phyloP scores from a whole-genome alignment of 2,888 invertebrate genomes.

The Tryphoninae sp. region DNA sequence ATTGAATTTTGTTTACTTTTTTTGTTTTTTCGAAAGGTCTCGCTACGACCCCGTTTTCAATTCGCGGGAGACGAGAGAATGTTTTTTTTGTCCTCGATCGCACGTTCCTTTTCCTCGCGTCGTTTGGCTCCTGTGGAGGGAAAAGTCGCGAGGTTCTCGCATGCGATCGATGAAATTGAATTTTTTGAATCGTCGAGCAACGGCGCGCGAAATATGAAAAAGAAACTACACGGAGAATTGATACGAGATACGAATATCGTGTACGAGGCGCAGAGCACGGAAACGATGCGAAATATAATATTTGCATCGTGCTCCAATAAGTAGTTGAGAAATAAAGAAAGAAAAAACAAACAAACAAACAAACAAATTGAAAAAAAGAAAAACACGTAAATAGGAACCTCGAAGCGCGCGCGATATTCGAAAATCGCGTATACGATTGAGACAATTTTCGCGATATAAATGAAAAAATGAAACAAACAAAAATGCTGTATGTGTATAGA shows the following conservation, averaged over 20 bases:
- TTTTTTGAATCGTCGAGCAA: conserved; percentile 6
- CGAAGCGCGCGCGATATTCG: conserved; percentile 31
- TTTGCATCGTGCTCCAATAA: conserved; percentile 55
- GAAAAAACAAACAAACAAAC: not conserved
- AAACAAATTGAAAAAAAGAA: conserved; percentile 30
- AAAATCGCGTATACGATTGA: conserved; percentile 41
- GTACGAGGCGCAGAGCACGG: conserved; percentile 26
- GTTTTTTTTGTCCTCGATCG: conserved; percentile 29
- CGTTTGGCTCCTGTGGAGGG: conserved; percentile 3
- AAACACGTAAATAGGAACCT: conserved; percentile 19
- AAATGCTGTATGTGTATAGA: conserved; percentile 64
- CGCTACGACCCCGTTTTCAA: conserved; percentile 9
- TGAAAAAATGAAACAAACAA: conserved; percentile 5
- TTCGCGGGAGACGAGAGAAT: conserved; percentile 10
- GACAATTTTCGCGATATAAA: conserved; percentile 60
- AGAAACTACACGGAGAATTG: not conserved
- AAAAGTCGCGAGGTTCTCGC: not conserved
- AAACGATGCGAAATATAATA: conserved; percentile 56
- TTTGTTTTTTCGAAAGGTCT: conserved; percentile 15
- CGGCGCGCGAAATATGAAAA: conserved; percentile 7
- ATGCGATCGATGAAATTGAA: too few relatives aligned
- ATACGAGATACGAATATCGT: not conserved
- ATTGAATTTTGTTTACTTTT: conserved; percentile 31
- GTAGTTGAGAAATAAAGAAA: conserved; percentile 44
- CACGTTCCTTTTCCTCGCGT: not conserved